Evolutionary conservation across 2,797 vertebrate species (phyloP), one percentile per base, ranked within the genome.

Genomic region (Dendrocincla tyrannina): DNA sequence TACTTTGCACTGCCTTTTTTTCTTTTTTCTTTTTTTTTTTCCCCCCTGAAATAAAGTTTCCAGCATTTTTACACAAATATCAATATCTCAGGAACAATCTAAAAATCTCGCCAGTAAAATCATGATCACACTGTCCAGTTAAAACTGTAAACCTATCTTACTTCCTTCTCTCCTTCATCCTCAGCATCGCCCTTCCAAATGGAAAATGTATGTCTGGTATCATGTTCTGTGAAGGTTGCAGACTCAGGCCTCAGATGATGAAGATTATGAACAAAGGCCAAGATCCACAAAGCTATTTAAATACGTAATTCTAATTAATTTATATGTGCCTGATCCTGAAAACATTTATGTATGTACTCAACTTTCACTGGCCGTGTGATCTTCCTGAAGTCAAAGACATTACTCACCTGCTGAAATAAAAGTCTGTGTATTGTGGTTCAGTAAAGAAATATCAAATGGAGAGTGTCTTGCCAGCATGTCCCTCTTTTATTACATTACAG

Each of bases 261-360:
- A 77, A 88, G 68, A 18, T 66, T 70, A 64, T 82, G 60, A 97
- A 47, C 58, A 94, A 93, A 93, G 66, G 76, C 88, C 95, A 96
- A 95, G 62, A 95, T 93, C 89, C 85, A 94, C 93, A 86, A 64
- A 50, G 35, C 30, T 55, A 91, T 84, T 93, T 90, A 94, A 95
- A 90, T 78, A 80, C 0, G 0, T 86, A 83, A 91, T 84, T 95
- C 66, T 94, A 81, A 88, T 88, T 94, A 86, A 96, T 95, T 91
- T 95, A 81, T 95, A 82, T 92, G 72, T 83, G 22, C 28, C 81
- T 68, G 60, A 55, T 93, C 56, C 86, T 4, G 2, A 83, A 93
- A 85, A 81, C 53, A 69, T 92, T 95, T 93, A 62, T 88, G 30
- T 69, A 37, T 17, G 28, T 69, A 55, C 87, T 95, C 69, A 78